These are phyloP conservation scores for Berghia stephanieae DNA, from an alignment of 1,140 invertebrate species.

Conservation along the genomic window DNA sequence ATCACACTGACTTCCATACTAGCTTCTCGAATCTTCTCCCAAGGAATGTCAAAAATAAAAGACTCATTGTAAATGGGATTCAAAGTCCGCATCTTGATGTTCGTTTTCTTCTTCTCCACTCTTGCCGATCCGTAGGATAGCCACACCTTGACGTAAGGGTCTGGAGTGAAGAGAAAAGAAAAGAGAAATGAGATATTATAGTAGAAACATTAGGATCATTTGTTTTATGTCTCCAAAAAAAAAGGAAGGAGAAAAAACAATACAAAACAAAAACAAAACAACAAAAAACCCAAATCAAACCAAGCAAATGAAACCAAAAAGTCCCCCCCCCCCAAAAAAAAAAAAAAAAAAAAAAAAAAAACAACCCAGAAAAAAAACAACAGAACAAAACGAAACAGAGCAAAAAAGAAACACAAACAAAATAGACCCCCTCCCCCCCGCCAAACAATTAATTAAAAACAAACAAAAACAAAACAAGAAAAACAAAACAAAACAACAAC, in stretches of 20 bases:
- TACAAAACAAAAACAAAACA: too few species aligned
- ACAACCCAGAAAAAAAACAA: not conserved
- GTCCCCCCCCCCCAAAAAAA: not conserved
- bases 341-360: not conserved
- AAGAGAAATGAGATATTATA: constrained; percentile 16
- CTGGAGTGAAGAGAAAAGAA: constrained; percentile 59
- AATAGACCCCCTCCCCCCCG: too few species aligned
- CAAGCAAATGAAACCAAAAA: too few species aligned
- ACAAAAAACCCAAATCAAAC: too few species aligned
- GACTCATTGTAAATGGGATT: constrained; percentile 75
- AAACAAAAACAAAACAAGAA: not conserved
- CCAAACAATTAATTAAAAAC: too few species aligned
- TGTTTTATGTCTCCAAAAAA: too few species aligned
- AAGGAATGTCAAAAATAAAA: constrained; percentile 72
- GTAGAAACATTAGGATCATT: not conserved
- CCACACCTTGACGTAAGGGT: constrained; percentile 74
- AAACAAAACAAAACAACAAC: not conserved
- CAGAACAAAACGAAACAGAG: not conserved
- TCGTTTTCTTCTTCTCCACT: constrained; percentile 73
- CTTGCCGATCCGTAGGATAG: constrained; percentile 69
- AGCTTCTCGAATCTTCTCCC: constrained; percentile 82
- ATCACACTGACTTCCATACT: constrained; percentile 86
- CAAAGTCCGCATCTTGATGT: constrained; percentile 70
- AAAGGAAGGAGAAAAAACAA: not conserved
- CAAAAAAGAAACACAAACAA: not conserved